Percentiles rank a stretch among this genome's conserved stretches.
Conservation (phyloP, 2,797 vertebrate species). For the Lutjanus argentimaculatus region DNA sequence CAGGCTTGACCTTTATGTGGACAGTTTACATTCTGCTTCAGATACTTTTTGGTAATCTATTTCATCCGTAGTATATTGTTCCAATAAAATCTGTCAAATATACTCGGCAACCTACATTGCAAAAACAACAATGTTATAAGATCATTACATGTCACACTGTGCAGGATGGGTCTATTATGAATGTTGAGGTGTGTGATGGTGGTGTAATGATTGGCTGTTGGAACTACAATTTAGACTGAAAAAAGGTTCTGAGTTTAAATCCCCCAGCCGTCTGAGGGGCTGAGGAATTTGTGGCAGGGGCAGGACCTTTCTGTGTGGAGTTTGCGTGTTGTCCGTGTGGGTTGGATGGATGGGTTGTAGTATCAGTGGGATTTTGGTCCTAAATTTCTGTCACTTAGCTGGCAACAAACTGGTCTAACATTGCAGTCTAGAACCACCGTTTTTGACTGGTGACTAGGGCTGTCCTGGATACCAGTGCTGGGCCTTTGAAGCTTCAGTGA, state of each 20-base stretch:
- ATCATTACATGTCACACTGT: neutral
- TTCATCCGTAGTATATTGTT: neutral
- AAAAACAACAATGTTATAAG: neutral
- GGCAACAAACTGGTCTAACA: neutral
- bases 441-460: neutral
- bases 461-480: too few species aligned
- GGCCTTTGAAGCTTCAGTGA: too few species aligned
- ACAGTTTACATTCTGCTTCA: constrained; percentile 12
- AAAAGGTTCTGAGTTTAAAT: too few species aligned
- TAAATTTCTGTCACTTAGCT: neutral
- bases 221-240: neutral
- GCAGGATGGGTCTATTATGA: neutral
- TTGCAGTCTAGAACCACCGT: neutral
- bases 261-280: too few species aligned
- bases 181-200: neutral
- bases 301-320: too few species aligned
- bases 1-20: constrained; percentile 15
- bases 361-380: too few species aligned
- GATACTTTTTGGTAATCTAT: neutral
- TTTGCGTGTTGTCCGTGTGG: too few species aligned
- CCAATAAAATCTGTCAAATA: neutral
- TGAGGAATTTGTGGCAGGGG: too few species aligned
- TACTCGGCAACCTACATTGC: neutral
- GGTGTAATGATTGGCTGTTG: neutral
- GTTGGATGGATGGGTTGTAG: neutral